Percentiles rank a stretch among this genome's conserved stretches.
phyloP scores from a whole-genome alignment of 1,140 invertebrate species.

The Elysia chlorotica region DNA sequence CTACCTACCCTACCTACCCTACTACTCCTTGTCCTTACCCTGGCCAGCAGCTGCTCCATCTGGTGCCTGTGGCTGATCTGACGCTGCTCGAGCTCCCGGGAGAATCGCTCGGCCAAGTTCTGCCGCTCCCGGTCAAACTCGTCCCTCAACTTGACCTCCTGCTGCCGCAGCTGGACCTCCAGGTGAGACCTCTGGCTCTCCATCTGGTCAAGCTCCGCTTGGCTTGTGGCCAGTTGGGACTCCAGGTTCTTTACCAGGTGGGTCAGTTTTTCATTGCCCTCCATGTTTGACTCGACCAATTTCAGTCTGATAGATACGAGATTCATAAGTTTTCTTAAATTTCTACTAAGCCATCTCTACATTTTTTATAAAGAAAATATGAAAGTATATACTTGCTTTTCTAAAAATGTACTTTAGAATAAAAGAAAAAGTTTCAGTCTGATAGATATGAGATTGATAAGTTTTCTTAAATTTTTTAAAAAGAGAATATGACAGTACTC shows the following conservation, averaged over 20 bases:
- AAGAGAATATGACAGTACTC: too few relatives aligned
- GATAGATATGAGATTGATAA: too few relatives aligned
- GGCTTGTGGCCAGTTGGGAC: neutral
- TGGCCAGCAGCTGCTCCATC: neutral
- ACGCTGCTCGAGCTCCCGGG: constrained; percentile 2
- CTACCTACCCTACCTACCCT: too few relatives aligned
- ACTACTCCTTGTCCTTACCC: too few relatives aligned
- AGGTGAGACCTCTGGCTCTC: constrained; percentile 10
- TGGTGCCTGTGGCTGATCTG: neutral
- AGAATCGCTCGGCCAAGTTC: neutral
- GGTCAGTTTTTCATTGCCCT: neutral
- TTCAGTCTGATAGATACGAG: neutral
- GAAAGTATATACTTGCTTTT: too few relatives aligned
- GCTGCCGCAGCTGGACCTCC: neutral
- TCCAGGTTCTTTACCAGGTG: constrained; percentile 1
- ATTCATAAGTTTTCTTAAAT: neutral
- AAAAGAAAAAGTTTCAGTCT: too few relatives aligned
- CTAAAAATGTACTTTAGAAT: too few relatives aligned
- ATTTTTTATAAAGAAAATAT: too few relatives aligned
- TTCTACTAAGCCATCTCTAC: too few relatives aligned
- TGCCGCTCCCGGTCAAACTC: constrained; percentile 11
- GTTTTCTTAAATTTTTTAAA: too few relatives aligned
- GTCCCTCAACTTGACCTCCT: neutral
- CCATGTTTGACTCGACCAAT: neutral
- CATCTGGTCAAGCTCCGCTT: neutral